Evolutionary conservation across 2,113 vertebrate species (phyloP).

Genomic region (Hippocampus mohnikei): DNA sequence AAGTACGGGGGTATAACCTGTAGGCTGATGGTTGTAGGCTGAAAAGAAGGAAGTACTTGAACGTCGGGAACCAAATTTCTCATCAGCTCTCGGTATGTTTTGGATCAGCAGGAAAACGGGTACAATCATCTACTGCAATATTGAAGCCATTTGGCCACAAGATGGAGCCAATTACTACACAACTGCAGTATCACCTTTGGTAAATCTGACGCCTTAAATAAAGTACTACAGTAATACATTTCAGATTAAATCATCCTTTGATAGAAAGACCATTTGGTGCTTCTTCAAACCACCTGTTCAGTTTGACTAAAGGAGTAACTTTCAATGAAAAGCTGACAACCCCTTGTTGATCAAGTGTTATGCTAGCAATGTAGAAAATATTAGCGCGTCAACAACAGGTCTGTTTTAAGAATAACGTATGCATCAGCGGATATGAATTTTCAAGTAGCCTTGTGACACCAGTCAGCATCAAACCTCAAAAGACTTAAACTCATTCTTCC

Average conservation of each 20-base stretch:
- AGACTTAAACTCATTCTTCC: background rate
- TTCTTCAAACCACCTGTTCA: background rate
- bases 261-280: background rate
- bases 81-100: background rate
- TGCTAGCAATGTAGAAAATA: slow-evolving; percentile 40
- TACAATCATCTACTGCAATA: slow-evolving; percentile 3
- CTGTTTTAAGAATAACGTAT: slow-evolving; percentile 26
- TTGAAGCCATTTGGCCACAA: slow-evolving; percentile 39
- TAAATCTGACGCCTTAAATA: background rate
- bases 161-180: slow-evolving; percentile 36
- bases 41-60: slow-evolving; percentile 33
- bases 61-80: background rate
- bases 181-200: slow-evolving; percentile 15
- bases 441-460: slow-evolving; percentile 39
- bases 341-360: slow-evolving; percentile 28
- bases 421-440: slow-evolving; percentile 24
- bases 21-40: slow-evolving; percentile 46
- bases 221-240: background rate
- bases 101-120: slow-evolving; percentile 5
- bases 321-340: slow-evolving; percentile 2
- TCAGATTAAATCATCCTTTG: background rate
- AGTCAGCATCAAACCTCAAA: slow-evolving; percentile 19
- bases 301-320: slow-evolving; percentile 7
- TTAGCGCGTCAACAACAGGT: slow-evolving; percentile 41
- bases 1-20: slow-evolving; percentile 40